Percentiles rank a stretch among this genome's conserved stretches.
Evolutionary conservation across 2,797 vertebrate species (phyloP).

Genomic region (Gymnoscopelus microlampas): DNA sequence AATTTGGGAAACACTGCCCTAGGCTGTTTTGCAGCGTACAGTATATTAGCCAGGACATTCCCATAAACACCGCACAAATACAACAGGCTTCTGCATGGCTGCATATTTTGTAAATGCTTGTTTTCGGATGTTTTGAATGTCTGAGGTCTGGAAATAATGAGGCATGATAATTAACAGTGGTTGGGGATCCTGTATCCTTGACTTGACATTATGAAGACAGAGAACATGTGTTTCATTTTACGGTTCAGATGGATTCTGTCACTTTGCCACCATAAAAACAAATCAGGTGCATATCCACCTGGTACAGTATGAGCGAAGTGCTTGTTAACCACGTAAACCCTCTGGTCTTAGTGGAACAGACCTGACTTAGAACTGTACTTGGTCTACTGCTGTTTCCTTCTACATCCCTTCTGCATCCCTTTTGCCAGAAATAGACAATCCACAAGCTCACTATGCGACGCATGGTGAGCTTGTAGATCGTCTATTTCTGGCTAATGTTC

Average conservation of each 20-base stretch:
- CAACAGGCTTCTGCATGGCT: neutral
- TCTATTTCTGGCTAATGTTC: too few species aligned
- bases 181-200: neutral
- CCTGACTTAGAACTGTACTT: too few species aligned
- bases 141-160: neutral
- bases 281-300: neutral
- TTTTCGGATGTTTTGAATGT: slow-evolving; percentile 2
- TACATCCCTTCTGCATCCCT: too few species aligned
- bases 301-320: neutral
- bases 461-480: too few species aligned
- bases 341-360: too few species aligned
- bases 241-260: neutral
- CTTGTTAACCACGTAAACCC: too few species aligned
- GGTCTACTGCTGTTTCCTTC: too few species aligned
- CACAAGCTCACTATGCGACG: too few species aligned
- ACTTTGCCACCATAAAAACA: neutral
- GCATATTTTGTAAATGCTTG: neutral
- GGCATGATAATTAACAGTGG: neutral
- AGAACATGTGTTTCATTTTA: neutral
- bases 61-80: neutral
- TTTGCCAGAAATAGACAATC: too few species aligned
- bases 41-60: neutral
- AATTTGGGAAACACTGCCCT: too few species aligned
- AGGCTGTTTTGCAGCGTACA: too few species aligned
- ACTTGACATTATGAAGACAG: neutral